A percentile compares a stretch with the other conserved stretches of the same genome.
Evolutionary conservation across 1,140 invertebrate genomes (phyloP).

Genomic region (Drosophila bipectinata): DNA sequence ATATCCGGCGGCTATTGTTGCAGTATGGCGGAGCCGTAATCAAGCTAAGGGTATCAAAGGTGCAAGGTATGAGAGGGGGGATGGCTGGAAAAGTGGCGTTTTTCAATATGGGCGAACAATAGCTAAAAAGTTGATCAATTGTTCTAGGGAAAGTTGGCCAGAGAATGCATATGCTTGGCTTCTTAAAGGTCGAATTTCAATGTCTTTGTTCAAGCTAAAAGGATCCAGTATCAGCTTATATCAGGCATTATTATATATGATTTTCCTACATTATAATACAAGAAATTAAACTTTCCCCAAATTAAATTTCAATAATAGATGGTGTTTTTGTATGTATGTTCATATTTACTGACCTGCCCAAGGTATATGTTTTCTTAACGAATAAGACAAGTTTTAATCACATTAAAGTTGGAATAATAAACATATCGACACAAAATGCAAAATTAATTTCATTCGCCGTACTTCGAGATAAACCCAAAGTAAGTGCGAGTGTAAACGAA

Average conservation of each 20-base stretch:
- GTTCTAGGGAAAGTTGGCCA: conserved; percentile 6
- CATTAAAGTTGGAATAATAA: conserved; percentile 10
- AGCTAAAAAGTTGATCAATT: conserved; percentile 43
- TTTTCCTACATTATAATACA: background rate
- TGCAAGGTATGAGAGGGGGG: background rate
- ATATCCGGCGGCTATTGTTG: conserved; percentile 68
- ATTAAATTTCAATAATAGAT: background rate
- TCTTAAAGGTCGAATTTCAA: conserved; percentile 18
- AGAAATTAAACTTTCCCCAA: background rate
- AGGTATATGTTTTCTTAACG: background rate
- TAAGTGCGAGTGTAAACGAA: conserved; percentile 4
- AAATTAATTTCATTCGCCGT: conserved; percentile 27
- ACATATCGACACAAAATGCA: conserved; percentile 15
- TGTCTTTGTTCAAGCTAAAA: conserved; percentile 23
- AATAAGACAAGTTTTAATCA: background rate
- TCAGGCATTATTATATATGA: background rate
- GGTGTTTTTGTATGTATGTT: background rate
- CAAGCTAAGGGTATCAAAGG: conserved; percentile 12
- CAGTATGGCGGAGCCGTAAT: conserved; percentile 10
- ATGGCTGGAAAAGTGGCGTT: conserved; percentile 7
- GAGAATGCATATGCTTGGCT: conserved; percentile 7
- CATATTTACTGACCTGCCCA: no score
- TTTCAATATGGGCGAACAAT: conserved; percentile 30
- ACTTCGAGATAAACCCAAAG: background rate
- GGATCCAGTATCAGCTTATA: background rate